A percentile compares a stretch with the other conserved stretches of the same genome.
Conservation (phyloP, 2,113 vertebrate genomes). For the Chaenogobius annularis region DNA sequence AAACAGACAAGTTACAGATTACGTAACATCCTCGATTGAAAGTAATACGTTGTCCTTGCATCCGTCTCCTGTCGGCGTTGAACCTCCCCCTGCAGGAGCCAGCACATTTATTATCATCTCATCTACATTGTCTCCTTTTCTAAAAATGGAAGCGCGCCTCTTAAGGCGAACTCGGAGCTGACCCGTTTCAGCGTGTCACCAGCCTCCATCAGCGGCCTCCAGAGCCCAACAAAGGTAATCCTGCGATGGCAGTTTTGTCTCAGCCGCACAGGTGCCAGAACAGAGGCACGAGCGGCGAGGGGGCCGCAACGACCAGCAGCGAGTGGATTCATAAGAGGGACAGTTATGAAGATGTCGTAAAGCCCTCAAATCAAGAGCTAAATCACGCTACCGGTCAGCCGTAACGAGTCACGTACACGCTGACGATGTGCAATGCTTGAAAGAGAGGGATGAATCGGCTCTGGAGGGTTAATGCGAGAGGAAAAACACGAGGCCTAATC, state of each 20-base stretch:
- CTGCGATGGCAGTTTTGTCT: constrained; percentile 60
- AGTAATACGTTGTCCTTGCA: not conserved
- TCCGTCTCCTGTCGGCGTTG: constrained; percentile 14
- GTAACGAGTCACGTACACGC: not conserved
- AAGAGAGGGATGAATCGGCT: constrained; percentile 35
- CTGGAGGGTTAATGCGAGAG: constrained; percentile 40
- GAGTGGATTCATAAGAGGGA: not conserved
- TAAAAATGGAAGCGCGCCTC: constrained; percentile 52
- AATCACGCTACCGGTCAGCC: not conserved
- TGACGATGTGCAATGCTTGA: not conserved
- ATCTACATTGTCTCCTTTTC: constrained; percentile 40
- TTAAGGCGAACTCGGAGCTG: constrained; percentile 45
- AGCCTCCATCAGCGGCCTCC: constrained; percentile 14
- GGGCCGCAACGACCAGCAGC: not conserved
- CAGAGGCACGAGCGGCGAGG: not conserved
- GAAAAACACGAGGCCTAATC: constrained; percentile 25
- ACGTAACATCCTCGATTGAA: not conserved
- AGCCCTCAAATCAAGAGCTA: not conserved
- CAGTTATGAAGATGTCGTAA: not conserved
- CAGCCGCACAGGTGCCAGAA: constrained; percentile 52
- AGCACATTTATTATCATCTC: constrained; percentile 37
- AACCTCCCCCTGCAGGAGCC: constrained; percentile 14
- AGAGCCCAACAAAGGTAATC: constrained; percentile 56
- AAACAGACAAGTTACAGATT: not conserved
- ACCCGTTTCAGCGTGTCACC: constrained; percentile 29